Evolutionary conservation across 2,888 invertebrate species (phyloP), one percentile per base, ranked within the genome.

Genomic region (Ornithoptera priamus): DNA sequence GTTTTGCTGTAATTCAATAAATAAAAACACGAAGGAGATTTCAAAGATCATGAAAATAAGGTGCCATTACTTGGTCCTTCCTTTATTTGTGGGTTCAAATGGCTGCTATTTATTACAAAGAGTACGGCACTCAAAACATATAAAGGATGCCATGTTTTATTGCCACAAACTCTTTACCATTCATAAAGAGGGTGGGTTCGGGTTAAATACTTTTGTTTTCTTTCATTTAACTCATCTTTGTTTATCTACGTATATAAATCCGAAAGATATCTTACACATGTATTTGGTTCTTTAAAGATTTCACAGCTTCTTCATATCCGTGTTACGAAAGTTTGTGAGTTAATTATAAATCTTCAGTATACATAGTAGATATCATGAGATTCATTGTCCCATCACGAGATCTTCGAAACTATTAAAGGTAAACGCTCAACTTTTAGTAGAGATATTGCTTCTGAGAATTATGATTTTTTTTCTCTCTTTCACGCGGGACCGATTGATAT

Each of bases 21-120:
- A 67, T 65, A 66, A 67, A 67, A 53, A 62, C 69, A 53, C 39
- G 62, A 66, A 70, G n/a, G 53, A 63, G 59, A 70, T 70, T 63
- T 63, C 66, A 62, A 65, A 69, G 57, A 62, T 70, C 62, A 65
- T 66, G 70, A 62, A 70, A 62, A 58, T 70, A 66, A 70, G 66
- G 62, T 50, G 66, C 66, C 69, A 70, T 70, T 70, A 66, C 59
- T 63, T 66, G 59, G 63, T 66, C 62, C 59, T 67, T 62, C 70
- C 59, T 70, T 62, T 63, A 70, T 70, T 46, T 67, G 62, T 70
- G 70, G 63, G 70, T 62, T 66, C 62, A 70, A 70, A 70, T 63
- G 59, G 62, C 62, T 53, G 62, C 63, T 67, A 70, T 66, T 67
- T 66, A 70, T 70, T 59, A 53, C 63, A 59, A 63, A 63, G 70